A percentile compares a stretch with the other conserved stretches of the same genome.
phyloP scores from a whole-genome alignment of 2,113 vertebrate genomes.

The Proterorhinus semilunaris region DNA sequence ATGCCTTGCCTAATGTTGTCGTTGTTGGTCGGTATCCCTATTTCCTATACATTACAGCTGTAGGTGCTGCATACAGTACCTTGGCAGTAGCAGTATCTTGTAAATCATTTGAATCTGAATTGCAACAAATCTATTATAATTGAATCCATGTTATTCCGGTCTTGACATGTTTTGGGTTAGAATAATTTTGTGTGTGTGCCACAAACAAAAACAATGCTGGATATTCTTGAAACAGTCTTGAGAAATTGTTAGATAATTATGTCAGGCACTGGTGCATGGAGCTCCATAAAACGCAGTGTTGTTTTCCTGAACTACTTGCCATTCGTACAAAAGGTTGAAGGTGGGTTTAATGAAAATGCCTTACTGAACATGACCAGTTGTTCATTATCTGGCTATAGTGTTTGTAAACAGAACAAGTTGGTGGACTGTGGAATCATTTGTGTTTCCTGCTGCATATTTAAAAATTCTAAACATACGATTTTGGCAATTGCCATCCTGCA shows the following conservation, averaged over 20 bases:
- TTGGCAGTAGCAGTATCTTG: slow-evolving; percentile 5
- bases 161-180: background rate
- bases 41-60: slow-evolving; percentile 18
- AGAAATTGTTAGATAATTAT: background rate
- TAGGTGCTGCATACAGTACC: slow-evolving; percentile 11
- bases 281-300: background rate
- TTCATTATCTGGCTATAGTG: background rate
- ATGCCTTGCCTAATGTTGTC: slow-evolving; percentile 10
- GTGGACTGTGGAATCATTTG: background rate
- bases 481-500: background rate
- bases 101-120: background rate
- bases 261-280: background rate
- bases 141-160: slow-evolving; percentile 1
- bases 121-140: slow-evolving; percentile 1
- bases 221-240: background rate
- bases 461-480: background rate
- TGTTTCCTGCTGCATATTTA: background rate
- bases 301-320: slow-evolving; percentile 1
- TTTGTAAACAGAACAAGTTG: background rate
- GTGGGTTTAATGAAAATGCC: slow-evolving; percentile 16
- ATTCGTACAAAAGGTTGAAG: slow-evolving; percentile 5
- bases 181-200: background rate
- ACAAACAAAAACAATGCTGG: background rate
- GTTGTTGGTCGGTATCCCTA: background rate
- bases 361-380: slow-evolving; percentile 2